A percentile compares a stretch with the other conserved stretches of the same genome.
These are phyloP conservation scores for Aplochiton taeniatus DNA, from an alignment of 2,797 vertebrate species.

Conservation along the genomic window DNA sequence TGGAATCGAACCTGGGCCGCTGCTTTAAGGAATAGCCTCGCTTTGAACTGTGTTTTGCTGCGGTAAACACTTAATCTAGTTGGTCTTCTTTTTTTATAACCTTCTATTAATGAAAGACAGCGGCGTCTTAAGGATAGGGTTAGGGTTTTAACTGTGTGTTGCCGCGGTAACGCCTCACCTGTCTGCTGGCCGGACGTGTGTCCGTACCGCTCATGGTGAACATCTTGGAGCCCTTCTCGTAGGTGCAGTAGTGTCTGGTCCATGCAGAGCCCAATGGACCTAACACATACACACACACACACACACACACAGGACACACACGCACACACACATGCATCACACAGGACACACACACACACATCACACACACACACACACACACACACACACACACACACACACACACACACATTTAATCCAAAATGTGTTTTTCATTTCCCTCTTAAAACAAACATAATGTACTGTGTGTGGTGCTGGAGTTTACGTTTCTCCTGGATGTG, in stretches of 20 bases:
- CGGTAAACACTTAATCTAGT: too few relatives aligned
- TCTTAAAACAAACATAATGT: not conserved
- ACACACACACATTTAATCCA: conserved; percentile 57
- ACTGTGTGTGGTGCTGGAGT: conserved; percentile 47
- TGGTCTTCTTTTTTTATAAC: too few relatives aligned
- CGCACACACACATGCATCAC: too few relatives aligned
- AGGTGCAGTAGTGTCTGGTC: conserved; percentile 96
- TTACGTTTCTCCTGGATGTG: conserved; percentile 97
- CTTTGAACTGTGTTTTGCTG: too few relatives aligned
- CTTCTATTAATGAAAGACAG: not conserved
- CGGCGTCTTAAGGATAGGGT: not conserved
- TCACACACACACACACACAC: conserved; percentile 75
- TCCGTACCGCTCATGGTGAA: conserved; percentile 95
- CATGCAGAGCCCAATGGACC: conserved; percentile 94
- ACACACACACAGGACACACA: too few relatives aligned
- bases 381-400: conserved; percentile 82
- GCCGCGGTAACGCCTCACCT: conserved; percentile 70
- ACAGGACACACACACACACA: too few relatives aligned
- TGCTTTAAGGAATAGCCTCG: too few relatives aligned
- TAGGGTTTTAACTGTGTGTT: not conserved
- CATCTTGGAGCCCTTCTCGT: conserved; percentile 92
- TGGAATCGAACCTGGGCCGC: too few relatives aligned
- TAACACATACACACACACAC: too few relatives aligned
- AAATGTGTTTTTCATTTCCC: not conserved
- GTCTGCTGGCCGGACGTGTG: conserved; percentile 87